These are phyloP conservation scores for Larimichthys polyactis DNA, from an alignment of 2,113 vertebrate genomes.

Conservation along the genomic window DNA sequence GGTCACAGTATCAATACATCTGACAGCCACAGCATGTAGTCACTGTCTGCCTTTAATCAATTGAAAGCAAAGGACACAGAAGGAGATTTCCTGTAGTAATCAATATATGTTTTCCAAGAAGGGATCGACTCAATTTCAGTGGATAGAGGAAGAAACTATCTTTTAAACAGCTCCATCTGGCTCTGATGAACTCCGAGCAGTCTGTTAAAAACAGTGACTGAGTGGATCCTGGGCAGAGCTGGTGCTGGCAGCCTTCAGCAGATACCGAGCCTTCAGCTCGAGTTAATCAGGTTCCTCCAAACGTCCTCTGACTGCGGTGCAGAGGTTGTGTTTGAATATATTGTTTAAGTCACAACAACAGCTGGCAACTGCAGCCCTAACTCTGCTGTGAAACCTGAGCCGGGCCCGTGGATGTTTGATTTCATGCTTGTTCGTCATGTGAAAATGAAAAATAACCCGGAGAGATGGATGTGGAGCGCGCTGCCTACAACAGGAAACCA, in stretches of 20 bases:
- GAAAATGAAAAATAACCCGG: not conserved
- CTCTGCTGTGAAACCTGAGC: not conserved
- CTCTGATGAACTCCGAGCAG: not conserved
- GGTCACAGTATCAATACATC: not conserved
- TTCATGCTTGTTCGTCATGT: not conserved
- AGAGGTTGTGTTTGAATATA: not conserved
- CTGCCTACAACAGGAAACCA: not conserved
- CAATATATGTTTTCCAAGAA: not conserved
- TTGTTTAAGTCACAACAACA: not conserved
- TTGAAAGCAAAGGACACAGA: not conserved
- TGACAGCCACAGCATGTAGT: not conserved
- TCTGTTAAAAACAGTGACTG: not conserved
- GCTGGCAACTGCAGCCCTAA: not conserved
- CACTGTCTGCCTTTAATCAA: not conserved
- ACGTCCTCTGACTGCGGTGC: not conserved
- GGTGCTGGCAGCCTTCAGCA: not conserved
- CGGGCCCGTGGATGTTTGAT: not conserved
- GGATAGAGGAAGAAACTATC: not conserved
- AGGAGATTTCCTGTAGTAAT: slow-evolving; percentile 4
- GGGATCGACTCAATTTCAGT: not conserved
- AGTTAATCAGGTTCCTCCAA: not conserved
- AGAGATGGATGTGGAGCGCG: not conserved
- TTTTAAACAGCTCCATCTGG: not conserved
- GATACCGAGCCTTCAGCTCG: not conserved
- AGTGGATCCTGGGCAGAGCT: not conserved